Conservation (phyloP, 2,113 vertebrate genomes). For the Macrotis lagotis region DNA sequence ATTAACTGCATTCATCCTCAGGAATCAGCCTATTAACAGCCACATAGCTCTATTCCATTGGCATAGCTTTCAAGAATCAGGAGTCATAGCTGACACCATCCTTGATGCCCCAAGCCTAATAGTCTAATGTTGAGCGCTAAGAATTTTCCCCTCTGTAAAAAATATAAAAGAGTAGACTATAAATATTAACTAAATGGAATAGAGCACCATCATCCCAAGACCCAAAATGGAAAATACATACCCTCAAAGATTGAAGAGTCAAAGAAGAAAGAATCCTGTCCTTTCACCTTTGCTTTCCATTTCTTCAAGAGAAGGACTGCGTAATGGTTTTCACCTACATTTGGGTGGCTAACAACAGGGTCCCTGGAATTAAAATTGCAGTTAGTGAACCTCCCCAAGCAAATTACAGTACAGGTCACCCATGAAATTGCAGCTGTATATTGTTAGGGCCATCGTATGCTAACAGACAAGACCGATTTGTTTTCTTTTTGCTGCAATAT, state of each 20-base stretch:
- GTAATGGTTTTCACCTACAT: neutral
- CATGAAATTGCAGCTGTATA: slow-evolving; percentile 50
- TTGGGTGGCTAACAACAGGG: slow-evolving; percentile 10
- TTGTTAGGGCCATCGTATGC: slow-evolving; percentile 32
- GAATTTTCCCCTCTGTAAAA: neutral
- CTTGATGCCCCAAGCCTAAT: slow-evolving; percentile 8
- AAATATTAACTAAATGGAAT: slow-evolving; percentile 19
- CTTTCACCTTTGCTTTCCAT: rapidly evolving
- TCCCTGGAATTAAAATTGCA: slow-evolving; percentile 33
- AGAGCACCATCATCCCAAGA: slow-evolving; percentile 20
- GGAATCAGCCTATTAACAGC: neutral
- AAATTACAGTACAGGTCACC: slow-evolving; percentile 57
- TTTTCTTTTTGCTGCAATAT: slow-evolving; percentile 42
- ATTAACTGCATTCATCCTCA: neutral
- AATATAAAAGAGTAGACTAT: neutral
- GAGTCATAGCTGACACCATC: neutral
- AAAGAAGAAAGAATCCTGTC: too few relatives aligned
- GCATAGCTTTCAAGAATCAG: neutral
- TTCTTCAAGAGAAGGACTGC: neutral
- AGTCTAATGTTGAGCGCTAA: neutral
- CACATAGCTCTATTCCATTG: neutral
- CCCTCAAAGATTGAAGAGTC: neutral
- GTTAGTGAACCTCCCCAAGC: slow-evolving; percentile 12
- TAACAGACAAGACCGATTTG: slow-evolving; percentile 46
- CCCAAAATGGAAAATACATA: neutral